Conservation (phyloP, 2,888 invertebrate species). For the Orthosia incerta region DNA sequence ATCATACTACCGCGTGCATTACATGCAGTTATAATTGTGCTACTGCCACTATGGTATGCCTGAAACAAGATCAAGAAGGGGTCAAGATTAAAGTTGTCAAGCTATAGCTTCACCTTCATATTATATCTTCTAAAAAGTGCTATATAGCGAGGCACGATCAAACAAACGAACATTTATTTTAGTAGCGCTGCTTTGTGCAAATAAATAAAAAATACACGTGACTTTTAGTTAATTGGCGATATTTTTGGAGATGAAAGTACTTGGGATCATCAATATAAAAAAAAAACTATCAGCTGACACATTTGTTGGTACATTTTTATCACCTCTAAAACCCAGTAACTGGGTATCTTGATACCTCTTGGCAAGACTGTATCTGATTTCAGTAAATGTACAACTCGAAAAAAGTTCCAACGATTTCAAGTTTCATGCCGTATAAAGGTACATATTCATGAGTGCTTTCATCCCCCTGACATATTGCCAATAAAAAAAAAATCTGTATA, state of each 20-base stretch:
- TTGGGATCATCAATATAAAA: background rate
- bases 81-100: constrained; percentile 1
- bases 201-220: constrained; percentile 4
- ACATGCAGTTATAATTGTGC: background rate
- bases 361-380: no score
- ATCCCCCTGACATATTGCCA: background rate
- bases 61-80: background rate
- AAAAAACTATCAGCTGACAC: no score
- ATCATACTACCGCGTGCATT: background rate
- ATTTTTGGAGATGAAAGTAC: background rate
- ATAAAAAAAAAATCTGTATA: background rate
- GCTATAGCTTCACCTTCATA: background rate
- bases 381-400: no score
- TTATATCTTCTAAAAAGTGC: background rate
- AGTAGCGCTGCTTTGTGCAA: constrained; percentile 14
- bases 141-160: background rate
- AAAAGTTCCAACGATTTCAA: no score
- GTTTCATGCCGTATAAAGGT: no score
- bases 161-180: constrained; percentile 2
- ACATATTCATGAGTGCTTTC: background rate
- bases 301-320: no score
- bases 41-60: background rate
- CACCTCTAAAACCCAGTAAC: no score
- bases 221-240: background rate
- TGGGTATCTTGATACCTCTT: no score